Conservation (phyloP, 2,888 invertebrate species). For the Microplitis manilae region DNA sequence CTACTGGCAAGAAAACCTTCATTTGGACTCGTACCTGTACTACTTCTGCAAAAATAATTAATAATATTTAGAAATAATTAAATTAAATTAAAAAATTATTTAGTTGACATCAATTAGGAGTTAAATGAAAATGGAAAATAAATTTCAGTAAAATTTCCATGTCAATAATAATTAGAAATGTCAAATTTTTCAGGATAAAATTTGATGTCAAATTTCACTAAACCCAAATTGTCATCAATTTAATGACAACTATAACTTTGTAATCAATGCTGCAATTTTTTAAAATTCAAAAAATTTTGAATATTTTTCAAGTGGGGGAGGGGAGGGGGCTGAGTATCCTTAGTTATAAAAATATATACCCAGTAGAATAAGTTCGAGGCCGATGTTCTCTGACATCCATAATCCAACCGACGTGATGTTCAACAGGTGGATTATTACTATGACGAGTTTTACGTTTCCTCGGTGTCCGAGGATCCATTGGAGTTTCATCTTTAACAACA, state of each 20-base stretch:
- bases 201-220: no score
- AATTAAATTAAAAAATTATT: no score
- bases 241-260: no score
- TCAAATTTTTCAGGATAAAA: no score
- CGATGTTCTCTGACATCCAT: conserved; percentile 92
- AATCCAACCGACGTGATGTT: conserved; percentile 98
- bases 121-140: no score
- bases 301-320: no score
- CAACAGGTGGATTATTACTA: conserved; percentile 92
- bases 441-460: conserved; percentile 93
- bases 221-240: no score
- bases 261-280: no score
- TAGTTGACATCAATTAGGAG: no score
- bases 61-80: neutral
- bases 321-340: conserved; percentile 8
- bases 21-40: conserved; percentile 83
- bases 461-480: conserved; percentile 79
- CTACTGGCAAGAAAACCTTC: conserved; percentile 79
- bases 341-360: conserved; percentile 71
- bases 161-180: no score
- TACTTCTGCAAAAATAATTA: conserved; percentile 75
- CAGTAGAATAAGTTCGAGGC: conserved; percentile 83
- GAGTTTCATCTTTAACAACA: conserved; percentile 85
- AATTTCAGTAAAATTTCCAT: no score
- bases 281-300: no score